These are phyloP conservation scores for Ostrea edulis DNA, from an alignment of 1,140 invertebrate species.

Conservation along the genomic window DNA sequence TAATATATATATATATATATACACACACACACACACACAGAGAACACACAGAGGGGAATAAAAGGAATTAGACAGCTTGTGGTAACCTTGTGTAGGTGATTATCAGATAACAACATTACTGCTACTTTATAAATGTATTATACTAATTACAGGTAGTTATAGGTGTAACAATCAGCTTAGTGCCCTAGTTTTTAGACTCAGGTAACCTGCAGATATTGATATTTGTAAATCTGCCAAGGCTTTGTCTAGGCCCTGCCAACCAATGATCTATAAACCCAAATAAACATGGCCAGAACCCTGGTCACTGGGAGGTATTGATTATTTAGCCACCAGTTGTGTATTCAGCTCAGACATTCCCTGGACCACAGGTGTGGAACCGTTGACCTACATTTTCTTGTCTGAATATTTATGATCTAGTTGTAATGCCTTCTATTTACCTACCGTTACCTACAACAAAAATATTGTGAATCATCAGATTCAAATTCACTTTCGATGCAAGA, in stretches of 20 bases:
- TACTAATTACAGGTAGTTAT: neutral
- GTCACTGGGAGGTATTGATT: slow-evolving; percentile 24
- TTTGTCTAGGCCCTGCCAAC: slow-evolving; percentile 15
- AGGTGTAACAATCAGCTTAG: neutral
- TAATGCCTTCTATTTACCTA: neutral
- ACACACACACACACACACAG: too few species aligned
- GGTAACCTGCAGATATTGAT: neutral
- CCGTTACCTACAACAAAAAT: neutral
- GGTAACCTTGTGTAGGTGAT: neutral
- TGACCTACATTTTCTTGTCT: slow-evolving; percentile 11
- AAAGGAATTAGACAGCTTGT: too few species aligned
- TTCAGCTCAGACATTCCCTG: neutral
- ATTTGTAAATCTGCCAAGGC: slow-evolving; percentile 22
- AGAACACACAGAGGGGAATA: too few species aligned
- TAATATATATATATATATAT: too few species aligned
- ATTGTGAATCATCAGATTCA: neutral
- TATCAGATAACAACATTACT: neutral
- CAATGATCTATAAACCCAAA: slow-evolving; percentile 29
- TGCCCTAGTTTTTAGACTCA: neutral
- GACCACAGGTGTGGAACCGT: neutral
- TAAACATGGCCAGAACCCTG: slow-evolving; percentile 11
- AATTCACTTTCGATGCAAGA: neutral
- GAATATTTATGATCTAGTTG: neutral
- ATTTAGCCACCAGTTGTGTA: neutral
- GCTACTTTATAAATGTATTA: slow-evolving; percentile 9